Conservation (phyloP, 2,113 vertebrate genomes). For the Oreochromis niloticus region DNA sequence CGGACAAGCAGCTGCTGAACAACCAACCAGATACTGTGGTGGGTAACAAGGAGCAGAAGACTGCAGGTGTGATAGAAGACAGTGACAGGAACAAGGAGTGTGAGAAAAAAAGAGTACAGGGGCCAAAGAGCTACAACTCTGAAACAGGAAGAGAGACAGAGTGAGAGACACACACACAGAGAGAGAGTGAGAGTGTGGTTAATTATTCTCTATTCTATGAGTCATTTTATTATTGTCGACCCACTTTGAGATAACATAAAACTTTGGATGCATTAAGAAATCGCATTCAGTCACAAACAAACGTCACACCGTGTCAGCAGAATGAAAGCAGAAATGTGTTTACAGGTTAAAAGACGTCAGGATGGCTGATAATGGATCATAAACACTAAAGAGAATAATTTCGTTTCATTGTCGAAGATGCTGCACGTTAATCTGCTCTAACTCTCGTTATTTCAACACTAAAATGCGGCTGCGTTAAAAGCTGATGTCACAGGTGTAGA, state of each 20-base stretch:
- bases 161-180: too few relatives aligned
- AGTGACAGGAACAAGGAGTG: not conserved
- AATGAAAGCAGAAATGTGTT: too few relatives aligned
- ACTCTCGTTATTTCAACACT: too few relatives aligned
- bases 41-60: not conserved
- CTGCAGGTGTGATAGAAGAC: not conserved
- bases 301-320: too few relatives aligned
- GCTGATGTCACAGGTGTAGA: not conserved
- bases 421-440: too few relatives aligned
- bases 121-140: rapidly evolving
- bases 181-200: not conserved
- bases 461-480: not conserved
- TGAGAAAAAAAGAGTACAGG: rapidly evolving
- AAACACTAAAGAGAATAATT: too few relatives aligned
- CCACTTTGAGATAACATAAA: not conserved
- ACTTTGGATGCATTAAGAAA: not conserved
- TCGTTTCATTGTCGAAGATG: too few relatives aligned
- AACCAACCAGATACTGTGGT: not conserved
- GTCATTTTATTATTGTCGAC: not conserved
- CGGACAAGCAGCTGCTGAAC: not conserved
- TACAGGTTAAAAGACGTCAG: too few relatives aligned
- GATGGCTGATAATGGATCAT: too few relatives aligned
- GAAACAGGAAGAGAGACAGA: not conserved
- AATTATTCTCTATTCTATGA: not conserved
- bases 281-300: not conserved